These are phyloP conservation scores for Xestobium rufovillosum DNA, from an alignment of 2,888 invertebrate species.

Conservation along the genomic window DNA sequence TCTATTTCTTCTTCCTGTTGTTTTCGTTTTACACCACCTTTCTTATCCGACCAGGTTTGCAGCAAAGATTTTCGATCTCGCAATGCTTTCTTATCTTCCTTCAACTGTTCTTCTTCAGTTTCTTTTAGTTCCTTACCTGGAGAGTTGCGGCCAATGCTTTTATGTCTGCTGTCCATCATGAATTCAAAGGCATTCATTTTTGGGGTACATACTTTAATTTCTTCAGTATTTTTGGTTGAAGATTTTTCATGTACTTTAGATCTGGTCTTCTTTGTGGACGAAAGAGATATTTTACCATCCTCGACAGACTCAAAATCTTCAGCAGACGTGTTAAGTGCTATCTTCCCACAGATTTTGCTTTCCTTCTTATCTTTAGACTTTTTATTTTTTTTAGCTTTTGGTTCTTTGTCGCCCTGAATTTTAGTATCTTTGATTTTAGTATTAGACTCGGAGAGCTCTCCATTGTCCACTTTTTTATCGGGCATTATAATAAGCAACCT, in stretches of 20 bases:
- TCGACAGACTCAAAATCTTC: neutral
- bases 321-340: neutral
- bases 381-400: constrained; percentile 16
- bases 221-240: constrained; percentile 5
- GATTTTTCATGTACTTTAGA: no score
- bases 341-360: constrained; percentile 7
- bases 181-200: constrained; percentile 53
- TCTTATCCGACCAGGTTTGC: constrained; percentile 57
- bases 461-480: constrained; percentile 2
- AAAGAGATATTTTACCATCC: neutral
- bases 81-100: constrained; percentile 24
- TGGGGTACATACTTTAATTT: constrained; percentile 7
- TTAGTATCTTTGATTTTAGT: constrained; percentile 10
- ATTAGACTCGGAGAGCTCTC: constrained; percentile 4
- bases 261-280: neutral
- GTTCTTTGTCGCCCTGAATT: constrained; percentile 5
- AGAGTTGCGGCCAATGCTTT: constrained; percentile 56
- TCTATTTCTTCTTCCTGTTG: constrained; percentile 50
- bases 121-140: constrained; percentile 49
- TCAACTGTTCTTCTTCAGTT: constrained; percentile 35
- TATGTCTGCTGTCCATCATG: constrained; percentile 60
- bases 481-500: no score
- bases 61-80: constrained; percentile 48
- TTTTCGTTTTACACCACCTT: constrained; percentile 54
- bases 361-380: constrained; percentile 5